Conservation (phyloP, 2,888 invertebrate genomes). For the Leptinotarsa rubiginosa region DNA sequence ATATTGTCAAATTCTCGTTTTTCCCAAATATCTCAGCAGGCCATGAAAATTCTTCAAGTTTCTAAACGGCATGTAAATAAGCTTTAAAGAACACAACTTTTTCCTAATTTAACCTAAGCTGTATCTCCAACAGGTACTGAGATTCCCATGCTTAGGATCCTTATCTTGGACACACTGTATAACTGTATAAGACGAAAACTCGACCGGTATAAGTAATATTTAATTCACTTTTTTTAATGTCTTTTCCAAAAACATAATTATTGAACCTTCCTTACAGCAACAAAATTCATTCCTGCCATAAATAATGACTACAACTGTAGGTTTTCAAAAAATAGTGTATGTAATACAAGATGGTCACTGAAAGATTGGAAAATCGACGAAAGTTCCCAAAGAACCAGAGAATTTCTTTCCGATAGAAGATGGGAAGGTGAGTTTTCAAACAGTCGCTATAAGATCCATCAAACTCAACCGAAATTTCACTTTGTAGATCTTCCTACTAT, state of each 20-base stretch:
- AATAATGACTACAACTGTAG: constrained; percentile 58
- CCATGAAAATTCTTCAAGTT: no score
- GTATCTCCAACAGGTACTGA: no score
- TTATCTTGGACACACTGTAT: no score
- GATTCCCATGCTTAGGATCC: no score
- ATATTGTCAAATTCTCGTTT: no score
- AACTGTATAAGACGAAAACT: no score
- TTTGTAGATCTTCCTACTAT: constrained; percentile 58
- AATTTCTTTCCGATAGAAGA: constrained; percentile 57
- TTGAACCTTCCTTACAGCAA: constrained; percentile 43
- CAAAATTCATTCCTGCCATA: constrained; percentile 57
- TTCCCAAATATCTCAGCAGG: no score
- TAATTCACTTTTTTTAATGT: neutral
- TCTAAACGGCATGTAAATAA: no score
- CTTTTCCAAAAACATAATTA: no score
- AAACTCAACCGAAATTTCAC: constrained; percentile 12
- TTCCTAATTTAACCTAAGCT: no score
- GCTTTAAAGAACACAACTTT: no score
- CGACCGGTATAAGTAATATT: neutral
- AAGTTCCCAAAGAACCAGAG: constrained; percentile 53
- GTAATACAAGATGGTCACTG: constrained; percentile 56
- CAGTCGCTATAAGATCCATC: neutral
- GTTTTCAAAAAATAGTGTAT: constrained; percentile 55
- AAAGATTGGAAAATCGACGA: constrained; percentile 59
- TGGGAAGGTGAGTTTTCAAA: constrained; percentile 59